phyloP scores from a whole-genome alignment of 2,113 vertebrate species.

The Ageneiosus marmoratus region DNA sequence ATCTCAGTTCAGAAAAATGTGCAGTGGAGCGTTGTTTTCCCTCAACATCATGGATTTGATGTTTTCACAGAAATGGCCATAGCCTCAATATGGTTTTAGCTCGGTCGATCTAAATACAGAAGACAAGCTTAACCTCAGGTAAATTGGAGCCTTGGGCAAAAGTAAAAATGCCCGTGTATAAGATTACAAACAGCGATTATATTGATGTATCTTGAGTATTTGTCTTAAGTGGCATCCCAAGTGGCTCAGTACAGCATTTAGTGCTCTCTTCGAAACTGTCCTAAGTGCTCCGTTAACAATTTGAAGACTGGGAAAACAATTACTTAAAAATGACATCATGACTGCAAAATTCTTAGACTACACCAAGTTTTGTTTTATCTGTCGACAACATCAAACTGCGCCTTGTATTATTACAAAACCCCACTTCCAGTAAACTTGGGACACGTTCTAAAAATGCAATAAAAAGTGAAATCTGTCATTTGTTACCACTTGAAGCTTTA shows the following conservation, averaged over 20 bases:
- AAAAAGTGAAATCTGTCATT: too few species aligned
- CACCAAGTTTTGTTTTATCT: background rate
- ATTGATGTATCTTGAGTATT: background rate
- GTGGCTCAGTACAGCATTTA: background rate
- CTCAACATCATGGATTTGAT: background rate
- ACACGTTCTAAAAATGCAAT: too few species aligned
- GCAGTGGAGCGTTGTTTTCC: slow-evolving; percentile 12
- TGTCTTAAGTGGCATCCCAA: background rate
- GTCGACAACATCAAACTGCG: too few species aligned
- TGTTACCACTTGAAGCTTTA: too few species aligned
- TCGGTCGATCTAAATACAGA: background rate
- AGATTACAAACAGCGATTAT: background rate
- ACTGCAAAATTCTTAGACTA: background rate
- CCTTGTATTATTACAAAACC: too few species aligned
- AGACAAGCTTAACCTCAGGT: background rate
- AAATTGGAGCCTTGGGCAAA: background rate
- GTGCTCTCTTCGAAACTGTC: background rate
- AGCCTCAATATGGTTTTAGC: background rate
- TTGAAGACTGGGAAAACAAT: background rate
- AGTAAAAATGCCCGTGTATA: background rate
- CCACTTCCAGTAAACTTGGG: too few species aligned
- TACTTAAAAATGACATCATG: background rate
- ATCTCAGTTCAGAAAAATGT: slow-evolving; percentile 43
- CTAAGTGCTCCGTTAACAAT: background rate
- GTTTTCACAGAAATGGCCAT: slow-evolving; percentile 7